Evolutionary conservation across 2,888 invertebrate genomes (phyloP).

Genomic region (Sicus ferrugineus): DNA sequence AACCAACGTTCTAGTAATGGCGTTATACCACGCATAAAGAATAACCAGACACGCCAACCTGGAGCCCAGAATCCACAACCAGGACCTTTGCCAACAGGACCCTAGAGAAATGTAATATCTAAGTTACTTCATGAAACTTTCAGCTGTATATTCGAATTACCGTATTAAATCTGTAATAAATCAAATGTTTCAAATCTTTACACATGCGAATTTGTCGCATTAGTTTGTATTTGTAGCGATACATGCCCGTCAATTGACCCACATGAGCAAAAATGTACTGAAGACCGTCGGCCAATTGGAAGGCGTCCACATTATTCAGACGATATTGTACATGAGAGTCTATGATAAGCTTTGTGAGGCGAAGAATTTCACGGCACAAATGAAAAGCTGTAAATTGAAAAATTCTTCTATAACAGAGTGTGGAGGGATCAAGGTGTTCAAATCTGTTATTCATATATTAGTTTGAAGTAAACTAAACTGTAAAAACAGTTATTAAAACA

Average conservation of each 20-base stretch:
- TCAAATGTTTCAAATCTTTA: constrained; percentile 98
- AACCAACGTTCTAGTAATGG: constrained; percentile 98
- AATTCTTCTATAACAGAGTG: not conserved
- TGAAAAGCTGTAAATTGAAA: constrained; percentile 82
- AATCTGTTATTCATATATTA: not conserved
- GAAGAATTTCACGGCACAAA: constrained; percentile 96
- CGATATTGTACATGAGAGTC: constrained; percentile 99
- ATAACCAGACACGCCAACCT: constrained; percentile 99
- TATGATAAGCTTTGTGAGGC: constrained; percentile 97
- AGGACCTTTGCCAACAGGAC: constrained; percentile 97
- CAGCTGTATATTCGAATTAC: constrained; percentile 66
- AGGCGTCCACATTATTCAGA: constrained; percentile 98
- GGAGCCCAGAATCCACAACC: constrained; percentile 99
- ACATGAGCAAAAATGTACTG: constrained; percentile 99
- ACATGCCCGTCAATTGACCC: constrained; percentile 99
- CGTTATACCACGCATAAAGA: constrained; percentile 99
- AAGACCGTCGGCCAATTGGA: constrained; percentile 96
- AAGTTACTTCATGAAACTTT: constrained; percentile 10
- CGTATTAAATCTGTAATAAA: constrained; percentile 99
- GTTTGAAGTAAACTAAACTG: not conserved
- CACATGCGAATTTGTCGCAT: constrained; percentile 99
- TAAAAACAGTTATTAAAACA: not conserved
- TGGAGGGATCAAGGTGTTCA: not conserved
- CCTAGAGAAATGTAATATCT: constrained; percentile 64
- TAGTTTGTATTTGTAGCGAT: constrained; percentile 97